These are phyloP conservation scores for Phataginus tetradactyla DNA, from an alignment of 2,797 vertebrate species.

Conservation along the genomic window DNA sequence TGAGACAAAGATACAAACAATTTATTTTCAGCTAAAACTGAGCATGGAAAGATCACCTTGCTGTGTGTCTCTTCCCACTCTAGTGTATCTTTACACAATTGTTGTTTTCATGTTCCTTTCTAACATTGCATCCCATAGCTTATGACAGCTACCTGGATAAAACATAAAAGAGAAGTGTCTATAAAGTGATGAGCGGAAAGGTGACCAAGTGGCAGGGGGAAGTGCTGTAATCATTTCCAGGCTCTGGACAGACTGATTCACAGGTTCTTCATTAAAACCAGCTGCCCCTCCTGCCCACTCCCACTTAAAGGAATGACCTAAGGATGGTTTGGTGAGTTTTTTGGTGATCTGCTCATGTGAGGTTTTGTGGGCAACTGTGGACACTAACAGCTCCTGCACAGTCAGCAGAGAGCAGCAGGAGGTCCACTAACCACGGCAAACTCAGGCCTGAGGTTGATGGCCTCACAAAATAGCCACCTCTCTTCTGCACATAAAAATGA, in stretches of 20 bases:
- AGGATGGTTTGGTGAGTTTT: not conserved
- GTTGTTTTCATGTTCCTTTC: not conserved
- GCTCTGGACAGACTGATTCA: not conserved
- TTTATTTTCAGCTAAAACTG: not conserved
- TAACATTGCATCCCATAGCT: not conserved
- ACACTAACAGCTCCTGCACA: not conserved
- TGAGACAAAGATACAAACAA: not conserved
- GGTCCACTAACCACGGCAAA: not conserved
- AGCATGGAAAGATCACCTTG: not conserved
- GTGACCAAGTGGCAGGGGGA: not conserved
- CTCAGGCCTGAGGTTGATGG: not conserved
- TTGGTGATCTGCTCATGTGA: not conserved
- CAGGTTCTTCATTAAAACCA: constrained; percentile 1
- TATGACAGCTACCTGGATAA: not conserved
- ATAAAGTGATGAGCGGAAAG: not conserved
- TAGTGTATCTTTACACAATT: not conserved
- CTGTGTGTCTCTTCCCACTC: not conserved
- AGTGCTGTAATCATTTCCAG: not conserved
- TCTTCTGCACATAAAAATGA: not conserved
- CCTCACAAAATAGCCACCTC: not conserved
- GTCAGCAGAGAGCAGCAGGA: not conserved
- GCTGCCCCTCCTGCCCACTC: not conserved
- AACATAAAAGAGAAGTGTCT: not conserved
- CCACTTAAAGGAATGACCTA: not conserved
- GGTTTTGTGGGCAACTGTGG: not conserved